phyloP scores from a whole-genome alignment of 2,888 invertebrate species.

The Acleris sparsana region DNA sequence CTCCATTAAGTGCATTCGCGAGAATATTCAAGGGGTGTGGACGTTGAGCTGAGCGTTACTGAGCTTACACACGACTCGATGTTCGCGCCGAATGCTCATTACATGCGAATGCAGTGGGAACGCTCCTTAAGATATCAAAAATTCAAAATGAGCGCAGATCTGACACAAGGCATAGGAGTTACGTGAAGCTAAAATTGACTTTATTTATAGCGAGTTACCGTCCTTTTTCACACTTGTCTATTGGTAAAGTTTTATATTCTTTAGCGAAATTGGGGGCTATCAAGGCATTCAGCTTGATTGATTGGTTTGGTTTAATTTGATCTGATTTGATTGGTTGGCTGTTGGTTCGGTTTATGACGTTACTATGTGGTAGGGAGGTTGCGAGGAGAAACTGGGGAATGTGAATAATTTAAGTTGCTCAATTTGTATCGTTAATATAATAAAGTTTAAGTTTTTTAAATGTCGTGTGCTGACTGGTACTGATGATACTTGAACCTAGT shows the following conservation, averaged over 20 bases:
- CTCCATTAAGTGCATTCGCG: too few species aligned
- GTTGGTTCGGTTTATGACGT: background rate
- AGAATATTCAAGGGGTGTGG: too few species aligned
- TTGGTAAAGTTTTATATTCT: background rate
- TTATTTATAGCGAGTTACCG: background rate
- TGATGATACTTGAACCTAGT: slow-evolving; percentile 3
- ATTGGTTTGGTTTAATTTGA: slow-evolving; percentile 29
- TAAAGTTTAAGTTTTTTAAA: background rate
- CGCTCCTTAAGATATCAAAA: too few species aligned
- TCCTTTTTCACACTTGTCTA: too few species aligned
- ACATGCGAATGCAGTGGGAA: too few species aligned
- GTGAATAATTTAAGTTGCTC: slow-evolving; percentile 32
- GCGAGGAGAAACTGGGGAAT: slow-evolving; percentile 30
- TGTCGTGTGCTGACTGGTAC: slow-evolving; percentile 1
- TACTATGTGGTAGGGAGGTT: slow-evolving; percentile 11
- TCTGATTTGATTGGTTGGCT: slow-evolving; percentile 12
- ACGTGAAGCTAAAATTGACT: background rate
- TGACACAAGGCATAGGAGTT: too few species aligned
- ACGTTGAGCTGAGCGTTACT: too few species aligned
- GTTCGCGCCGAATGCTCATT: too few species aligned
- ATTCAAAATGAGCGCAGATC: too few species aligned
- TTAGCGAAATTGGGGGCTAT: background rate
- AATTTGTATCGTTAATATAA: slow-evolving; percentile 12
- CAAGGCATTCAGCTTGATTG: slow-evolving; percentile 14
- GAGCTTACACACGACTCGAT: too few species aligned